Evolutionary conservation across 2,113 vertebrate species (phyloP).

Genomic region (Lichenostomus cassidix): DNA sequence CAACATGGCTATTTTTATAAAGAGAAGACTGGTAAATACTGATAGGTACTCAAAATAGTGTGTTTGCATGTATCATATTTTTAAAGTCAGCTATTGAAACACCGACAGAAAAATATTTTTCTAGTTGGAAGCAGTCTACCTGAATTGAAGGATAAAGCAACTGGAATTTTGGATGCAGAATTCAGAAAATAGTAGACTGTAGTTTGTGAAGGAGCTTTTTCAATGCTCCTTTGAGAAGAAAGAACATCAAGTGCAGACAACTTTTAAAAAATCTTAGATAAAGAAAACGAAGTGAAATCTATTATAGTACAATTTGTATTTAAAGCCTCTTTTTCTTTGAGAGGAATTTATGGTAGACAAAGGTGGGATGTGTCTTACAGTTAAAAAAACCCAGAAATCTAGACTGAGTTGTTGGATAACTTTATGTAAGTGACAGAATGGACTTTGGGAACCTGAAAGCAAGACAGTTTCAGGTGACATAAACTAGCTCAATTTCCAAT

Average conservation of each 20-base stretch:
- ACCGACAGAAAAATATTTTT: background rate
- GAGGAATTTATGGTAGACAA: background rate
- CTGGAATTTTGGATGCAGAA: background rate
- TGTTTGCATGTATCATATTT: background rate
- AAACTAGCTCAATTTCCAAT: background rate
- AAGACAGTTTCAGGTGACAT: background rate
- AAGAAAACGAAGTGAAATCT: conserved; percentile 4
- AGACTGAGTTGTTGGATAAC: background rate
- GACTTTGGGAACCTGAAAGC: background rate
- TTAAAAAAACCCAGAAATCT: background rate
- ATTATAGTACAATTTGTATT: background rate
- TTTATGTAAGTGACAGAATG: background rate
- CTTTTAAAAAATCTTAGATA: background rate
- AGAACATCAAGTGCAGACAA: background rate
- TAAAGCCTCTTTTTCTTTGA: background rate
- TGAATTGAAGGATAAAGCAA: background rate
- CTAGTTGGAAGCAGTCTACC: conserved; percentile 8
- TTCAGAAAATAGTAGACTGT: background rate
- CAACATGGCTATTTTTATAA: background rate
- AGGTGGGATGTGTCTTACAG: background rate
- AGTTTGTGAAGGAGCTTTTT: background rate
- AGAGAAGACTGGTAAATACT: background rate
- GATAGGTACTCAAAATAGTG: background rate
- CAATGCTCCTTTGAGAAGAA: background rate
- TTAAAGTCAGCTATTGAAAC: conserved; percentile 4